A percentile compares a stretch with the other conserved stretches of the same genome.
Conservation (phyloP, 2,113 vertebrate genomes). For the Arothron firmamentum region DNA sequence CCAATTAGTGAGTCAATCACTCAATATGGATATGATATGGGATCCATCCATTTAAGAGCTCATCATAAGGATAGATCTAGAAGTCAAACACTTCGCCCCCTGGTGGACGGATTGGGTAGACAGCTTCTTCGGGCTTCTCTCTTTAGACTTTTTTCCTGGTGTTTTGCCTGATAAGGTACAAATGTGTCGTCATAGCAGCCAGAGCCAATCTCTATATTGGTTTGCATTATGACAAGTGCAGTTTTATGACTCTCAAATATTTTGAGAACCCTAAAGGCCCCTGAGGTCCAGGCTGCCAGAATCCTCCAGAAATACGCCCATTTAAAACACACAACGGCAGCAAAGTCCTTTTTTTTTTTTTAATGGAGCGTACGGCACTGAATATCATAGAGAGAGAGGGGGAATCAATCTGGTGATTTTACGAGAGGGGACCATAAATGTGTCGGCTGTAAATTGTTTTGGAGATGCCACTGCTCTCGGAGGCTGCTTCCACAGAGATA, state of each 20-base stretch:
- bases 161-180: too few relatives aligned
- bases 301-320: constrained; percentile 47
- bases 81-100: too few relatives aligned
- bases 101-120: too few relatives aligned
- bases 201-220: constrained; percentile 15
- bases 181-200: constrained; percentile 7
- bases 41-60: too few relatives aligned
- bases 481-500: constrained; percentile 40
- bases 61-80: too few relatives aligned
- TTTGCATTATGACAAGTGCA: constrained; percentile 26
- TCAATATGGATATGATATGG: too few relatives aligned
- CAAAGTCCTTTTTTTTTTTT: constrained; percentile 17
- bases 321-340: constrained; percentile 59
- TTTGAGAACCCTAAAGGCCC: constrained; percentile 38
- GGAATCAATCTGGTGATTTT: constrained; percentile 60
- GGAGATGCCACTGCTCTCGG: constrained; percentile 54
- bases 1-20: too few relatives aligned
- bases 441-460: constrained; percentile 65
- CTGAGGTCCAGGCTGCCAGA: constrained; percentile 31
- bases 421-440: constrained; percentile 56
- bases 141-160: too few relatives aligned
- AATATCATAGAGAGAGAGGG: constrained; percentile 54
- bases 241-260: constrained; percentile 50
- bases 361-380: constrained; percentile 54
- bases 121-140: too few relatives aligned